Evolutionary conservation across 2,797 vertebrate species (phyloP).

Genomic region (Sternotherus odoratus): DNA sequence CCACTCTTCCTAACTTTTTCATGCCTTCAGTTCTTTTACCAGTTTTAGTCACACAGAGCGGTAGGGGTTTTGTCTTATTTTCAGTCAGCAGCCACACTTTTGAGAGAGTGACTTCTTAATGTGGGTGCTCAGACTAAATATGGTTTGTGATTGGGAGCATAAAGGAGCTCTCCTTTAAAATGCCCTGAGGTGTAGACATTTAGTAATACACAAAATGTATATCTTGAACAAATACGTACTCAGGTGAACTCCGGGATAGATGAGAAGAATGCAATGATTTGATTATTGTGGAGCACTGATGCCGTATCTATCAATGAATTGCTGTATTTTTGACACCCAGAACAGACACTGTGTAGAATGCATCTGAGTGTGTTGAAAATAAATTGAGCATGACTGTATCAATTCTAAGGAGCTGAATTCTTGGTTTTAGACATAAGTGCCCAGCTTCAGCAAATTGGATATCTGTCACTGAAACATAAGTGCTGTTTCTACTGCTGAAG

Average conservation of each 20-base stretch:
- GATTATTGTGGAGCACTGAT: background rate
- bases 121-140: background rate
- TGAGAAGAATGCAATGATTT: background rate
- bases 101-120: background rate
- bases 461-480: slow-evolving; percentile 35
- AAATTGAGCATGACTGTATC: background rate
- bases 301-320: background rate
- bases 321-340: fast-evolving
- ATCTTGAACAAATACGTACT: background rate
- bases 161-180: background rate
- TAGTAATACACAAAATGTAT: fast-evolving
- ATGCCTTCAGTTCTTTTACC: background rate
- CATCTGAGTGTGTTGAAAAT: background rate
- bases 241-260: background rate
- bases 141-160: background rate
- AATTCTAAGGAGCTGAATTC: background rate
- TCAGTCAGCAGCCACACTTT: background rate
- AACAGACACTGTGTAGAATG: background rate
- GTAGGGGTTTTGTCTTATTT: background rate
- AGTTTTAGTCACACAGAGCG: background rate
- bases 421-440: background rate
- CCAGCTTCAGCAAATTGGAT: slow-evolving; percentile 50
- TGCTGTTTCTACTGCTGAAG: slow-evolving; percentile 37
- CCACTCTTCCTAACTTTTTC: background rate
- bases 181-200: background rate